Evolutionary conservation across 2,888 invertebrate genomes (phyloP).

Genomic region (Agrotis ipsilon): DNA sequence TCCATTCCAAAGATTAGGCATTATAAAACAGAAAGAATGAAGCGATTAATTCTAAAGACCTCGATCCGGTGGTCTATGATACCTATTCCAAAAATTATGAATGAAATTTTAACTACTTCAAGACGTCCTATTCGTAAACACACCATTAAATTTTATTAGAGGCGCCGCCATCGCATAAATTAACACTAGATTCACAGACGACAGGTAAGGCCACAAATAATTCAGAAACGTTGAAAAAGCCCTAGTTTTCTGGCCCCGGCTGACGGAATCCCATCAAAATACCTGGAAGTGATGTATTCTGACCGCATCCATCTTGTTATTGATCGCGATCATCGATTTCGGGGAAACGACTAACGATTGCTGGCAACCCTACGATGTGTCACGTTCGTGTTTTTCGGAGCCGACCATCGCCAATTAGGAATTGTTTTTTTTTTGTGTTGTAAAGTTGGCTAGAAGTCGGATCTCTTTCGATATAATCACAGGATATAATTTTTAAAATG

Average conservation of each 20-base stretch:
- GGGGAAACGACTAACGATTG: constrained; percentile 71
- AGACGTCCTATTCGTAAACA: constrained; percentile 61
- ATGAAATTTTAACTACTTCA: constrained; percentile 64
- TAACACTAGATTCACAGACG: constrained; percentile 81
- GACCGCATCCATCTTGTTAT: constrained; percentile 62
- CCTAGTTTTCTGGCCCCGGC: constrained; percentile 65
- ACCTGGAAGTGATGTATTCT: constrained; percentile 73
- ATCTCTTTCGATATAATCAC: constrained; percentile 2
- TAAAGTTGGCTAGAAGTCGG: constrained; percentile 9
- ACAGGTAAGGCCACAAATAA: constrained; percentile 70
- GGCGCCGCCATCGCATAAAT: constrained; percentile 75
- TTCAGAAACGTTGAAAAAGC: constrained; percentile 46
- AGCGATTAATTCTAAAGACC: constrained; percentile 54
- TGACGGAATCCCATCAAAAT: constrained; percentile 77
- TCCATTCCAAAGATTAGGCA: constrained; percentile 44
- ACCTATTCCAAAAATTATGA: constrained; percentile 59
- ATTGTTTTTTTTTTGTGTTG: constrained; percentile 22
- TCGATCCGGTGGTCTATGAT: constrained; percentile 49
- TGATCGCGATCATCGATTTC: constrained; percentile 69
- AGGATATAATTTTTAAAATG: neutral
- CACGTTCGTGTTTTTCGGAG: constrained; percentile 54
- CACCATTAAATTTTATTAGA: constrained; percentile 72
- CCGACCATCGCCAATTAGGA: constrained; percentile 54
- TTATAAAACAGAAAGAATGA: constrained; percentile 58
- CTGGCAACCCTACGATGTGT: constrained; percentile 59